Evolutionary conservation across 2,113 vertebrate genomes (phyloP).

Genomic region (Rhinogobius similis): DNA sequence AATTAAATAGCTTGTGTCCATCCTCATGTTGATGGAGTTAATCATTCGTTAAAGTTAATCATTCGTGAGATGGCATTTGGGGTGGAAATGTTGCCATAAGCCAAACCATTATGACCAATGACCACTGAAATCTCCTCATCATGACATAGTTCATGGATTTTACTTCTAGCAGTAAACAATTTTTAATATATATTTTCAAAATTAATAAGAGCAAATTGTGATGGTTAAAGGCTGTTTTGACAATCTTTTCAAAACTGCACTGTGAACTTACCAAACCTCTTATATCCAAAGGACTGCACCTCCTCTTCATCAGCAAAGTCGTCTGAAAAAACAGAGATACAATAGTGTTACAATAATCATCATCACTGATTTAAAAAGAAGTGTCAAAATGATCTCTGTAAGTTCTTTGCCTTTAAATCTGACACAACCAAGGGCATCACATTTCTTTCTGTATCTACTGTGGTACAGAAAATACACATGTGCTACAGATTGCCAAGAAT

Average conservation of each 20-base stretch:
- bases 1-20: too few relatives aligned
- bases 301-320: constrained; percentile 97
- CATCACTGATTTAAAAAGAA: background rate
- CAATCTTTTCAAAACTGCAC: background rate
- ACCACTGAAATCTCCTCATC: too few relatives aligned
- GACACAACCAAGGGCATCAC: background rate
- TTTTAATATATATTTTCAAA: too few relatives aligned
- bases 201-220: too few relatives aligned
- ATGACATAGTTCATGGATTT: too few relatives aligned
- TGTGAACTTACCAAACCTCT: constrained; percentile 92
- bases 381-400: background rate
- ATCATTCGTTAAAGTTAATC: too few relatives aligned
- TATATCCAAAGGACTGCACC: constrained; percentile 98
- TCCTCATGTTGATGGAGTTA: too few relatives aligned
- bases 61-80: too few relatives aligned
- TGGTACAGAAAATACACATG: background rate
- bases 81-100: too few relatives aligned
- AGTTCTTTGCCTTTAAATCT: background rate
- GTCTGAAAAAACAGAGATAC: constrained; percentile 75
- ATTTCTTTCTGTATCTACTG: background rate
- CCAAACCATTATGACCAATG: too few relatives aligned
- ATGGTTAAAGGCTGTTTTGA: background rate
- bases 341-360: background rate
- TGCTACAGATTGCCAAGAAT: background rate
- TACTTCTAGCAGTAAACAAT: too few relatives aligned